Conservation (phyloP, 1,140 invertebrate genomes). For the Diuraphis noxia region DNA sequence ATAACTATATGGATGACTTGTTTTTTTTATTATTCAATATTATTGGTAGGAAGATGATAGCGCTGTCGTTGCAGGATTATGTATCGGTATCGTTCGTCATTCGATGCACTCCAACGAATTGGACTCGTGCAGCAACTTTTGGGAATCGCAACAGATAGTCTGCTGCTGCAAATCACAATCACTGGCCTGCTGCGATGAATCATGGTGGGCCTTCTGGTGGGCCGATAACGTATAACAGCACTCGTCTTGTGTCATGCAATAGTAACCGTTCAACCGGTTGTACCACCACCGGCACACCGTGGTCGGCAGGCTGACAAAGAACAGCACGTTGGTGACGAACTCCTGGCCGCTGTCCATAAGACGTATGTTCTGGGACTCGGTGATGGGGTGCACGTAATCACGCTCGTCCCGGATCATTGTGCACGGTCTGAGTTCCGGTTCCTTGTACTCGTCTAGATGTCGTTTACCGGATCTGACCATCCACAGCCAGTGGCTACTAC, state of each 20-base stretch:
- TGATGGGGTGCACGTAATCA: background rate
- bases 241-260: background rate
- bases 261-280: background rate
- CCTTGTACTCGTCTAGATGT: background rate
- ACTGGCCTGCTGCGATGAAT: too few species aligned
- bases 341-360: background rate
- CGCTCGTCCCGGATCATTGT: background rate
- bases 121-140: background rate
- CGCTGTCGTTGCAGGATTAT: too few species aligned
- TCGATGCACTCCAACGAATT: too few species aligned
- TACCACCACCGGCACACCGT: too few species aligned
- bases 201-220: background rate
- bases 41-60: too few species aligned
- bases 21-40: too few species aligned
- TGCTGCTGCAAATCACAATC: background rate
- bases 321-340: background rate
- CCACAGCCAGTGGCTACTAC: conserved; percentile 14
- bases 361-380: background rate
- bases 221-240: background rate
- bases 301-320: background rate
- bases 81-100: background rate
- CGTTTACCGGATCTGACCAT: background rate
- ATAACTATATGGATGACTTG: too few species aligned
- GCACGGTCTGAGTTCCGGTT: background rate
- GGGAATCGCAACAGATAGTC: background rate